Percentiles rank a stretch among this genome's conserved stretches.
These are phyloP conservation scores for Malurus alboscapulatus DNA, from an alignment of 2,113 vertebrate species.

Conservation along the genomic window DNA sequence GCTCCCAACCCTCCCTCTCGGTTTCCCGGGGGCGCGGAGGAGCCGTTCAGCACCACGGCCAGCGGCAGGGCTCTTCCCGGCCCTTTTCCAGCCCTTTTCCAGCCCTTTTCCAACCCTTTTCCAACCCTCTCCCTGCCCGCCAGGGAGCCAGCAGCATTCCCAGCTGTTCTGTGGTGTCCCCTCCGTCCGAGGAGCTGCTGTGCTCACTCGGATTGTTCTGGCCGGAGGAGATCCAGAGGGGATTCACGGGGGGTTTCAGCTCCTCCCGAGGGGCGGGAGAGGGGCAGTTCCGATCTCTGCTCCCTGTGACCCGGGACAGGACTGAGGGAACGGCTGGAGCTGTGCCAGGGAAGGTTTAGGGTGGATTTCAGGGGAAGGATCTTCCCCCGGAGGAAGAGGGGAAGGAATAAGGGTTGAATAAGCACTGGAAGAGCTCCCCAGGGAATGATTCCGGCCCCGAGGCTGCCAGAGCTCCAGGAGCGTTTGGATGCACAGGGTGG, in stretches of 20 bases:
- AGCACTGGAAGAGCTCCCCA: background rate
- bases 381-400: background rate
- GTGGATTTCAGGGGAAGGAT: rapidly evolving
- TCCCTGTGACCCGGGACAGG: background rate
- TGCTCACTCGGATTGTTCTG: background rate
- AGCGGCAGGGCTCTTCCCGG: background rate
- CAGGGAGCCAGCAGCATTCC: background rate
- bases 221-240: background rate
- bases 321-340: background rate
- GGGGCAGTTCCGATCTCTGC: background rate
- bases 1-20: rapidly evolving
- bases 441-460: rapidly evolving
- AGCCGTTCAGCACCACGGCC: conserved; percentile 38
- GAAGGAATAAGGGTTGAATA: no score
- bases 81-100: rapidly evolving
- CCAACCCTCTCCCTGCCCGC: background rate
- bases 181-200: rapidly evolving
- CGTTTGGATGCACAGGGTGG: rapidly evolving
- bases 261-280: background rate
- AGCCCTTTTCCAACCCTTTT: no score
- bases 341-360: background rate
- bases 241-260: background rate
- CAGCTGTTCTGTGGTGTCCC: background rate
- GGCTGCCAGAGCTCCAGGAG: background rate
- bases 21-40: background rate